phyloP scores from a whole-genome alignment of 2,888 invertebrate species.

The Adineta ricciae region DNA sequence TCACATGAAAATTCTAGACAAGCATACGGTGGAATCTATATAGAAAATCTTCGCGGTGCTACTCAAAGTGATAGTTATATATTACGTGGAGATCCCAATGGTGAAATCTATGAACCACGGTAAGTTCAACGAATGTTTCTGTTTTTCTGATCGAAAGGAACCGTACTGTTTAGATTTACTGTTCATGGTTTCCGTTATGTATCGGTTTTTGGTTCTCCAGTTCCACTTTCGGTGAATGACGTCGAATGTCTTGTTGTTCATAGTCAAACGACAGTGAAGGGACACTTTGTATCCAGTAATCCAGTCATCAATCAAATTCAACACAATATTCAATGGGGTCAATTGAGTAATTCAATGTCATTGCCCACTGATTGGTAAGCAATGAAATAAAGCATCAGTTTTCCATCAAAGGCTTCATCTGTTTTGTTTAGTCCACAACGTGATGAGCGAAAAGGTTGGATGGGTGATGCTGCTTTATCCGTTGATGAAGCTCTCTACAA shows the following conservation, averaged over 20 bases:
- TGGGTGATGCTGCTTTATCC: not conserved
- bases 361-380: not conserved
- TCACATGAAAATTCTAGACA: not conserved
- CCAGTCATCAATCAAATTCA: not conserved
- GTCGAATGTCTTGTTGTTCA: not conserved
- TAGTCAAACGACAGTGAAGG: not conserved
- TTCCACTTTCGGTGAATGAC: not conserved
- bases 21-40: not conserved
- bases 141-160: not conserved
- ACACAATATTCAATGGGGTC: not conserved
- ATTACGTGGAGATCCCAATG: not conserved
- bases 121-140: not conserved
- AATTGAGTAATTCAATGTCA: not conserved
- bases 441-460: not conserved
- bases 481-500: not conserved
- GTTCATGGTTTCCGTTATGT: not conserved
- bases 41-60: not conserved
- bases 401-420: no score
- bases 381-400: not conserved
- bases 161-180: not conserved
- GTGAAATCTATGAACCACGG: not conserved
- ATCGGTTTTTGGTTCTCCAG: not conserved
- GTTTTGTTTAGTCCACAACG: not conserved
- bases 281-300: not conserved
- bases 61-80: not conserved